Evolutionary conservation across 1,140 invertebrate genomes (phyloP), one percentile per base, ranked within the genome.

Genomic region (Planococcus citri): DNA sequence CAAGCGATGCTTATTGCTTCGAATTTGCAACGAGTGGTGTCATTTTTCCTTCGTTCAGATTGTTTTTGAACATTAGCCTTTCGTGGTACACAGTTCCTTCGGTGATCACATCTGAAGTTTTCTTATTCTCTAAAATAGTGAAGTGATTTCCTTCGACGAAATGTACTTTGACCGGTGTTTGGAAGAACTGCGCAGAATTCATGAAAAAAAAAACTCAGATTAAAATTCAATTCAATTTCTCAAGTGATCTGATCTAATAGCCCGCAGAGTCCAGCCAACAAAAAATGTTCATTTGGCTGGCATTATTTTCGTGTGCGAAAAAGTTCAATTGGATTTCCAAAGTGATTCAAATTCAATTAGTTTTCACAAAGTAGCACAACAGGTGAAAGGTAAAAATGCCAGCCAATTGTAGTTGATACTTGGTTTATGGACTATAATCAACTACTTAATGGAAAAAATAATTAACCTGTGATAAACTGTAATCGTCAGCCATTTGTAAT

Each of bases 141-240:
- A 83, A 75, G 73, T 90, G 88, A 76, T 88, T 87, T n/a, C 88
- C 88, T 73, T 86, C 84, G 29, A 87, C 79, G 51, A 80, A 81
- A 70, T 82, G 81, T 0, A 86, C 77, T 1, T 78, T 79, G 0
- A 85, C 79, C 2, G 79, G 77, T 1, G 78, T 75, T 37, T 80
- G 78, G 3, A 80, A 73, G 37, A 69, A 73, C 74, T 75, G 69
- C 29, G 71, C 27, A 69, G 14, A 70, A 68, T 61, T 58, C 41
- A 71, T 27, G 33, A 51, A 17, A 33, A 69, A 25, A 24, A 20
- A 69, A 27, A 9, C 17, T 2, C 22, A 51, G 27, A 38, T 68
- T 17, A 68, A 70, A 57, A 58, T 41, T 38, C 3, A 57, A 58
- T 24, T 38, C 10, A n/a, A 10, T 51, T 17, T 14, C 8, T 29